phyloP scores from a whole-genome alignment of 2,797 vertebrate genomes.

The Pempheris klunzingeri region DNA sequence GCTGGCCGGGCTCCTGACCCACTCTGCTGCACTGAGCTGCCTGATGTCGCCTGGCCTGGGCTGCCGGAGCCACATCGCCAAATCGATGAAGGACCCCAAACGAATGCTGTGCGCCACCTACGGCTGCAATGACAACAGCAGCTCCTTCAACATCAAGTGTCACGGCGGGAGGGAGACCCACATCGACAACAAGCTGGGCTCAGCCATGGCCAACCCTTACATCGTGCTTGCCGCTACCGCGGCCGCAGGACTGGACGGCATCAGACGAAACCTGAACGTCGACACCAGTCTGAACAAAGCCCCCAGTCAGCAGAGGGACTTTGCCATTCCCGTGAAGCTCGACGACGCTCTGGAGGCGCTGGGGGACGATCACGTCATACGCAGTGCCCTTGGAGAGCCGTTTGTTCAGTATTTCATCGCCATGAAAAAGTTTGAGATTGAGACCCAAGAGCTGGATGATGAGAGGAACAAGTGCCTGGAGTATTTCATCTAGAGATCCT shows the following conservation, averaged over 20 bases:
- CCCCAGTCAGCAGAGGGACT: constrained; percentile 76
- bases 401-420: constrained; percentile 94
- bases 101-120: constrained; percentile 86
- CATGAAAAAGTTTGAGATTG: constrained; percentile 95
- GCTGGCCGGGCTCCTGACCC: constrained; percentile 91
- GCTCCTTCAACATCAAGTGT: constrained; percentile 91
- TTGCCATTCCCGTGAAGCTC: constrained; percentile 89
- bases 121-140: constrained; percentile 92
- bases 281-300: constrained; percentile 76
- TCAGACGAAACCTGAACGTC: constrained; percentile 82
- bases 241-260: constrained; percentile 93
- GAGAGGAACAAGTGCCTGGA: constrained; percentile 95
- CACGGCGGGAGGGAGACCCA: constrained; percentile 88
- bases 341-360: constrained; percentile 90
- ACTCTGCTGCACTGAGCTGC: constrained; percentile 93
- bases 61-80: constrained; percentile 88
- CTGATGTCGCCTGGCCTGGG: constrained; percentile 90
- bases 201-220: constrained; percentile 94
- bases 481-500: constrained; percentile 91
- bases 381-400: constrained; percentile 89
- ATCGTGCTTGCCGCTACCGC: constrained; percentile 92
- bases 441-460: constrained; percentile 91
- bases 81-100: constrained; percentile 87
- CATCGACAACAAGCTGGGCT: constrained; percentile 93
- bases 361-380: constrained; percentile 88